These are phyloP conservation scores for Piaya cayana DNA, from an alignment of 2,113 vertebrate genomes.

Conservation along the genomic window DNA sequence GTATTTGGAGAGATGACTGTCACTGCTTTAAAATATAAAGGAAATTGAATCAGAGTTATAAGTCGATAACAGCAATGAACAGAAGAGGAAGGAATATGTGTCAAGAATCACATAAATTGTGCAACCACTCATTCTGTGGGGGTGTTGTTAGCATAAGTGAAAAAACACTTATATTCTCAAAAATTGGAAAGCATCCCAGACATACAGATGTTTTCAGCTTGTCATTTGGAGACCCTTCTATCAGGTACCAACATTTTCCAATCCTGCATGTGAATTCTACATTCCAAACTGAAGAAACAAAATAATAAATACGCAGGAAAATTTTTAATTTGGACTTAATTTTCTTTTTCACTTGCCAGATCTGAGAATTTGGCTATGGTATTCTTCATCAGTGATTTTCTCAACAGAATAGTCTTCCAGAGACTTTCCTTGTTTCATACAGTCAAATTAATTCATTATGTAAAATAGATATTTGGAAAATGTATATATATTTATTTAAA, in stretches of 20 bases:
- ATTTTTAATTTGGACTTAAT: not conserved
- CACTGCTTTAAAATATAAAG: not conserved
- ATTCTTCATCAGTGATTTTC: not conserved
- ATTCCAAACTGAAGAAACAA: not conserved
- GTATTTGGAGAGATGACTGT: not conserved
- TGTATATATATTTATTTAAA: not conserved
- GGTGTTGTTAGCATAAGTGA: not conserved
- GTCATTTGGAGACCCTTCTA: not conserved
- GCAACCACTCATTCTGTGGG: not conserved
- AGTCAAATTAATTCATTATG: not conserved
- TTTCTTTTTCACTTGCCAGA: not conserved
- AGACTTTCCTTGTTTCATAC: not conserved
- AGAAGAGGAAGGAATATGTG: not conserved
- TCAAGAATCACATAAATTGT: not conserved
- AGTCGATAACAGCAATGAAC: not conserved
- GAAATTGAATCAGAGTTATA: conserved; percentile 2
- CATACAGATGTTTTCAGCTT: not conserved
- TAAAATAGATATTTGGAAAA: not conserved
- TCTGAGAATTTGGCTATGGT: not conserved
- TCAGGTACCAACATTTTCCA: not conserved
- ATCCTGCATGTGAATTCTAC: not conserved
- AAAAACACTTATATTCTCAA: not conserved
- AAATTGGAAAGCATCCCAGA: conserved; percentile 10
- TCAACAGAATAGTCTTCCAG: not conserved
- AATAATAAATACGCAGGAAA: not conserved